Conservation (phyloP, 2,113 vertebrate species). For the Aplodontia rufa region DNA sequence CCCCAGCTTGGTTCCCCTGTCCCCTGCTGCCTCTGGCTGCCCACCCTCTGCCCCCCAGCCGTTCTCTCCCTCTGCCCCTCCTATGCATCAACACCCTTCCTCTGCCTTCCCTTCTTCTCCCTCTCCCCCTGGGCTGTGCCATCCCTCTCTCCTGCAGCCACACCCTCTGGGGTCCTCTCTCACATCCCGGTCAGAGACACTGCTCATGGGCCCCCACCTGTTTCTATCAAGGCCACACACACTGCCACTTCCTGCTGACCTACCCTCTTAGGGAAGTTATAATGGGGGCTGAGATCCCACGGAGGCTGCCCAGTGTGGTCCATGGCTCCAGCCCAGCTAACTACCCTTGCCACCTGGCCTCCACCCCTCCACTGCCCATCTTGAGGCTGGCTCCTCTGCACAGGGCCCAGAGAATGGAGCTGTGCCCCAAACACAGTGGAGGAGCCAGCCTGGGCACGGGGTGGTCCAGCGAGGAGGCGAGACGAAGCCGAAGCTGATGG, state of each 20-base stretch:
- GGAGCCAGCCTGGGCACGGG: neutral
- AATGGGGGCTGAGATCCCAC: neutral
- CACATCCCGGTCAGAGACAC: too few relatives aligned
- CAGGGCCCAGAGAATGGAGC: neutral
- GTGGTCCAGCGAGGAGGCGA: neutral
- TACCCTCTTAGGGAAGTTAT: neutral
- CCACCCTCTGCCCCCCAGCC: neutral
- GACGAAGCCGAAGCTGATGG: fast-evolving
- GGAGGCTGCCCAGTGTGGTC: too few relatives aligned
- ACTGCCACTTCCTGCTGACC: neutral
- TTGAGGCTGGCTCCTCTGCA: neutral
- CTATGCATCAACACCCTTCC: neutral
- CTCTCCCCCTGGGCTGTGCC: neutral
- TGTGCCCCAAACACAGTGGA: neutral
- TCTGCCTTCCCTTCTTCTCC: too few relatives aligned
- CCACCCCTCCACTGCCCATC: neutral
- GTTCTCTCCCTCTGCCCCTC: neutral
- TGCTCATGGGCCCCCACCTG: too few relatives aligned
- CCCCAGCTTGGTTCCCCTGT: too few relatives aligned
- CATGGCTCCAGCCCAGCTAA: neutral
- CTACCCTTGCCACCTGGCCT: neutral
- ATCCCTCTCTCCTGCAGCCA: neutral
- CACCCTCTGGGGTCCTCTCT: too few relatives aligned
- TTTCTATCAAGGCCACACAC: too few relatives aligned
- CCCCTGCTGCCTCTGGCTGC: too few relatives aligned